Evolutionary conservation across 2,888 invertebrate species (phyloP).

Genomic region (Eupithecia inturbata): DNA sequence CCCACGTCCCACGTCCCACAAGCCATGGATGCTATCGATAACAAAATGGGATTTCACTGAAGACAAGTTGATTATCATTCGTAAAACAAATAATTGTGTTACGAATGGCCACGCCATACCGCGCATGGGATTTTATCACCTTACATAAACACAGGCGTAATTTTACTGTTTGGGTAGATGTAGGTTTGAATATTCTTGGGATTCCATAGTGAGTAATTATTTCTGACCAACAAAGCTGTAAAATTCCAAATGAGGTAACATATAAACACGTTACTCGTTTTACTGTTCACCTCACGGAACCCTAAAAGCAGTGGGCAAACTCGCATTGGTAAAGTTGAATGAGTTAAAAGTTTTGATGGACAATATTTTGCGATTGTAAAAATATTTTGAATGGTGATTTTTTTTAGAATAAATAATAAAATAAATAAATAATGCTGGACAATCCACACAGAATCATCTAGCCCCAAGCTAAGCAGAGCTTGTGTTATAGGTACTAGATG

Average conservation of each 20-base stretch:
- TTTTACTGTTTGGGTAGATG: background rate
- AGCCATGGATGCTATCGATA: background rate
- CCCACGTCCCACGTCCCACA: no score
- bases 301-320: slow-evolving; percentile 13
- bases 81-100: no score
- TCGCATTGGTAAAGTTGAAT: slow-evolving; percentile 28
- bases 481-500: no score
- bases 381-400: slow-evolving; percentile 23
- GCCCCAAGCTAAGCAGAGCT: no score
- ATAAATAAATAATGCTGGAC: no score
- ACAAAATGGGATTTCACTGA: background rate
- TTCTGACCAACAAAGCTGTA: slow-evolving; percentile 1
- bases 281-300: slow-evolving; percentile 5
- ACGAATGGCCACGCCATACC: background rate
- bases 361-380: slow-evolving; percentile 27
- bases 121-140: background rate
- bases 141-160: background rate
- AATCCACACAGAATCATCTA: no score
- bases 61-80: background rate
- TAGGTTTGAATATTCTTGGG: background rate
- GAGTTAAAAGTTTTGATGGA: slow-evolving; percentile 29
- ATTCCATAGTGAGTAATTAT: background rate
- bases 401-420: no score
- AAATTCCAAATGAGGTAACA: slow-evolving; percentile 2
- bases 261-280: slow-evolving; percentile 11